phyloP scores from a whole-genome alignment of 1,140 invertebrate genomes.

The Saccostrea cuccullata region DNA sequence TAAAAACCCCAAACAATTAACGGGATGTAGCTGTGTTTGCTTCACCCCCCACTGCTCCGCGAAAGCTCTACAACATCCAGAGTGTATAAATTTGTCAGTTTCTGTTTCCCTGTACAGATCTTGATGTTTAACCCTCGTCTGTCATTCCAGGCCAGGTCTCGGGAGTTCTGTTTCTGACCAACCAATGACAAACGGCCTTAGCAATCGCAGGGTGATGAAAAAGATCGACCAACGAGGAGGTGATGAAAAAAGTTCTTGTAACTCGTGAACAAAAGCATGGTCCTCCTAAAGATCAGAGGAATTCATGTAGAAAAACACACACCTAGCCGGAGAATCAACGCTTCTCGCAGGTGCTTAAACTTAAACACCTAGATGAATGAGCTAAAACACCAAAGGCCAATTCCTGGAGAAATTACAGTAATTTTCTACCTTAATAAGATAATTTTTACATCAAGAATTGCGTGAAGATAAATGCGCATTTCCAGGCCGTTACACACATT shows the following conservation, averaged over 20 bases:
- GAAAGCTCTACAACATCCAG: neutral
- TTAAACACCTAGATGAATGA: neutral
- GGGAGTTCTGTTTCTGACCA: neutral
- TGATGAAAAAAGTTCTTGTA: neutral
- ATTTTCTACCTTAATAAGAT: slow-evolving; percentile 16
- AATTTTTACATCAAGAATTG: neutral
- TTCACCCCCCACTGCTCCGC: neutral
- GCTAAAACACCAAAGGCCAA: neutral
- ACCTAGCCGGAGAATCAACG: neutral
- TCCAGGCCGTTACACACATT: neutral
- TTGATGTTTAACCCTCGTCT: neutral
- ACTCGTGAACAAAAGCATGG: neutral
- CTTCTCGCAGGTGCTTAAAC: slow-evolving; percentile 4
- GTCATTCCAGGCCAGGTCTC: neutral
- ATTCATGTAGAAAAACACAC: slow-evolving; percentile 1
- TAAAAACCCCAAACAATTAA: slow-evolving; percentile 12
- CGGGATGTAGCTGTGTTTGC: neutral
- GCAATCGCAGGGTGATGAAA: slow-evolving; percentile 6
- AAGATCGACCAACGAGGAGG: neutral
- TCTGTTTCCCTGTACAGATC: neutral
- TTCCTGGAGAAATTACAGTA: neutral
- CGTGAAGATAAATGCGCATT: slow-evolving; percentile 3
- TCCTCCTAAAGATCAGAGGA: neutral
- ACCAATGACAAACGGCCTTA: neutral
- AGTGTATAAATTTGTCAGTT: slow-evolving; percentile 12